These are phyloP conservation scores for Phaenicophaeus curvirostris DNA, from an alignment of 2,797 vertebrate genomes.

Conservation along the genomic window DNA sequence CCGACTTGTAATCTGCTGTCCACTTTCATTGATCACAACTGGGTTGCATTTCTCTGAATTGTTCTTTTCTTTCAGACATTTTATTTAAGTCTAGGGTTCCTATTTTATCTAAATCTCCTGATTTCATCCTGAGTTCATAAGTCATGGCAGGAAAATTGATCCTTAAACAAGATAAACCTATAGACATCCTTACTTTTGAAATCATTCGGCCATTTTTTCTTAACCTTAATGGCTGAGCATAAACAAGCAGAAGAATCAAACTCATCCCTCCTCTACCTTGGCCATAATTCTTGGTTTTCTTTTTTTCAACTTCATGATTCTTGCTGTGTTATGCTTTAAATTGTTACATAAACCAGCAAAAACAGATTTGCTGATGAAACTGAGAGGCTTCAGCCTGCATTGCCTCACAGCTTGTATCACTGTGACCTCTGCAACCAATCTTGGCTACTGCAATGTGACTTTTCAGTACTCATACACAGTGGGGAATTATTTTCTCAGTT, in stretches of 20 bases:
- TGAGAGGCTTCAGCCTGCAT: neutral
- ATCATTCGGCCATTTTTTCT: neutral
- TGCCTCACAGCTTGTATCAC: neutral
- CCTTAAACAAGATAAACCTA: neutral
- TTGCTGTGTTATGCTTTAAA: neutral
- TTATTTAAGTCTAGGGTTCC: conserved; percentile 15
- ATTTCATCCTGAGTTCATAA: neutral
- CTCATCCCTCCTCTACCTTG: neutral
- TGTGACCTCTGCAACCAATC: neutral
- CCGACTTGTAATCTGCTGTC: neutral
- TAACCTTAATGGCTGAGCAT: neutral
- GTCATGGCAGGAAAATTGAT: conserved; percentile 26
- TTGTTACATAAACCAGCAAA: neutral
- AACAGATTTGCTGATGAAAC: neutral
- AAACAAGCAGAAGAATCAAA: neutral
- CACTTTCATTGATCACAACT: neutral
- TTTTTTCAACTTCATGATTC: neutral
- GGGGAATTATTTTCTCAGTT: neutral
- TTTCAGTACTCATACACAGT: neutral
- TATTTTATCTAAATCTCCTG: conserved; percentile 8
- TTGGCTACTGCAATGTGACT: neutral
- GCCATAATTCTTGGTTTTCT: neutral
- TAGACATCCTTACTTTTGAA: conserved; percentile 8
- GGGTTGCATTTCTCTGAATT: neutral
- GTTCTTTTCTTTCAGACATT: conserved; percentile 35